A percentile compares a stretch with the other conserved stretches of the same genome.
Conservation (phyloP, 2,797 vertebrate species). For the Hippocampus kuda region DNA sequence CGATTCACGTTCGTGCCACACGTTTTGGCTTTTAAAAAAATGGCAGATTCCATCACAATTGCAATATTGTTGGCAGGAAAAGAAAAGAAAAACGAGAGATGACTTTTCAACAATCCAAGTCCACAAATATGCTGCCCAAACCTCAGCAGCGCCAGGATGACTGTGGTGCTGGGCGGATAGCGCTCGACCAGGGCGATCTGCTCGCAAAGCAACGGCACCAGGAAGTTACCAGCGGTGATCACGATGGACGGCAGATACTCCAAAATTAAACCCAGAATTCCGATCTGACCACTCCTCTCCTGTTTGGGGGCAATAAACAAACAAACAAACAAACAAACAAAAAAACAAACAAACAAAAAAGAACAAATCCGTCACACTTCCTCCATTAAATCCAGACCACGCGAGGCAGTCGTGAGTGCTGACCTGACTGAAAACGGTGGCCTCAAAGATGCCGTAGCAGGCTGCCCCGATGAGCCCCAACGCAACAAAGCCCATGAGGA, state of each 20-base stretch:
- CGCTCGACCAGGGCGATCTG: slow-evolving; percentile 67
- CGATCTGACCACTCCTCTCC: slow-evolving; percentile 2
- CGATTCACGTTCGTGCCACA: no score
- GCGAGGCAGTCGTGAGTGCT: background rate
- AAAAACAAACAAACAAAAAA: no score
- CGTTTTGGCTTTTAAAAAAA: no score
- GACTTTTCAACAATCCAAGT: no score
- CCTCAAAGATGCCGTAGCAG: slow-evolving; percentile 60
- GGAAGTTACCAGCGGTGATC: slow-evolving; percentile 73
- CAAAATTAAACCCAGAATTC: slow-evolving; percentile 60
- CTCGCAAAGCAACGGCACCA: slow-evolving; percentile 73
- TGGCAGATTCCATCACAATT: no score
- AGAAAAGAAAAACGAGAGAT: no score
- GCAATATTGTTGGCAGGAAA: no score
- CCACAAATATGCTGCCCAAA: slow-evolving; percentile 30
- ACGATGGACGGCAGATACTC: slow-evolving; percentile 79
- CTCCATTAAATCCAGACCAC: background rate
- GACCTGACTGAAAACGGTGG: slow-evolving; percentile 68
- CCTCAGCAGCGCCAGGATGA: slow-evolving; percentile 75
- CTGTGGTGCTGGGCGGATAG: slow-evolving; percentile 67
- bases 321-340: no score
- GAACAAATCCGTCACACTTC: background rate
- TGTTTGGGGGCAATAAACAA: slow-evolving; percentile 17
- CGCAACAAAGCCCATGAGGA: slow-evolving; percentile 58
- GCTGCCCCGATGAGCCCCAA: slow-evolving; percentile 60